Percentiles rank a stretch among this genome's conserved stretches.
These are phyloP conservation scores for Columba livia DNA, from an alignment of 2,113 vertebrate genomes.

Conservation along the genomic window DNA sequence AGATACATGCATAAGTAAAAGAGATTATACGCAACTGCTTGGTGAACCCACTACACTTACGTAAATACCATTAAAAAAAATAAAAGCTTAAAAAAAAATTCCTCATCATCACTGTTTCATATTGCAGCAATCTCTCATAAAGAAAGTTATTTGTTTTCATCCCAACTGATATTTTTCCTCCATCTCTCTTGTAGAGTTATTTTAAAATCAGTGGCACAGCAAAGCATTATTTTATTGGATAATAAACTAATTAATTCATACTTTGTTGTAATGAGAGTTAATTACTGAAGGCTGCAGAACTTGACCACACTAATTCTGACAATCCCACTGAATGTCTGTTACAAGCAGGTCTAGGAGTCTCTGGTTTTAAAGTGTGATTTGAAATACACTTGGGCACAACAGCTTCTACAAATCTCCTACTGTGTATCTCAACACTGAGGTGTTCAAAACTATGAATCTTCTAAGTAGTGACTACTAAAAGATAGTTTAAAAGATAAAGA, in stretches of 20 bases:
- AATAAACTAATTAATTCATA: neutral
- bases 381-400: neutral
- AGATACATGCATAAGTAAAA: neutral
- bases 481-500: neutral
- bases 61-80: neutral
- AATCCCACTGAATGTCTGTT: neutral
- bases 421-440: neutral
- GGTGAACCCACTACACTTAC: neutral
- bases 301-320: neutral
- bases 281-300: neutral
- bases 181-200: neutral
- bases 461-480: neutral
- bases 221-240: neutral
- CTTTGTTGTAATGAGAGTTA: neutral
- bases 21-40: neutral
- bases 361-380: neutral
- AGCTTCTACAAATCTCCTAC: neutral
- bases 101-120: neutral
- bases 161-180: neutral
- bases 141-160: neutral
- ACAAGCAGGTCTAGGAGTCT: neutral
- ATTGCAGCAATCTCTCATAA: neutral
- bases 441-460: neutral
- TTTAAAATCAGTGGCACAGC: neutral
- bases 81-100: neutral